phyloP scores from a whole-genome alignment of 2,888 invertebrate genomes.

The Drosophila histrio region DNA sequence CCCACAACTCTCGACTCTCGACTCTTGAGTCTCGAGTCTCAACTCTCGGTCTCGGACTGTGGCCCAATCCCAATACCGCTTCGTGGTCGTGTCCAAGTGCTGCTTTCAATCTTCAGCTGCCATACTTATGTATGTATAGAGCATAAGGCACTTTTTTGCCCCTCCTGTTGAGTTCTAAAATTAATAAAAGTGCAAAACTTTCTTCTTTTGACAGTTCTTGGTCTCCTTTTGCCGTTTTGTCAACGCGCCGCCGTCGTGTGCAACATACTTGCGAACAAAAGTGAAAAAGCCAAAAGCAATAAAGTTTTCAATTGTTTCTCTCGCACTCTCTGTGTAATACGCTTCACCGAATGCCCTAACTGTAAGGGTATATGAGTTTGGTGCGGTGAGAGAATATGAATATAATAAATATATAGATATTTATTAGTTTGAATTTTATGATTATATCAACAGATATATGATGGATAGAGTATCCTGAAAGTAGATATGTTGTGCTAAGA shows the following conservation, averaged over 20 bases:
- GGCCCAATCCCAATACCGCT: background rate
- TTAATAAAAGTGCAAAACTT: slow-evolving; percentile 75
- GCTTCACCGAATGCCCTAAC: slow-evolving; percentile 16
- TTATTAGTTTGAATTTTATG: too few species aligned
- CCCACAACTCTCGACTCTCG: background rate
- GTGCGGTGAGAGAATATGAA: too few species aligned
- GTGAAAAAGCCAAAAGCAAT: slow-evolving; percentile 79
- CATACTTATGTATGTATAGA: slow-evolving; percentile 38
- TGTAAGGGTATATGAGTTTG: background rate
- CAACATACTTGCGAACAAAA: slow-evolving; percentile 79
- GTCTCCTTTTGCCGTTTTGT: slow-evolving; percentile 60
- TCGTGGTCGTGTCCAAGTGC: slow-evolving; percentile 15
- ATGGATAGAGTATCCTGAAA: too few species aligned
- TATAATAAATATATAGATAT: too few species aligned
- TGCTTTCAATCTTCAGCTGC: slow-evolving; percentile 35
- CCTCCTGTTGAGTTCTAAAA: slow-evolving; percentile 61
- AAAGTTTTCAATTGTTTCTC: slow-evolving; percentile 76
- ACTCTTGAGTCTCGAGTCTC: background rate
- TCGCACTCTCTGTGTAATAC: slow-evolving; percentile 72
- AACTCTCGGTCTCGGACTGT: background rate
- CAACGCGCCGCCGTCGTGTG: slow-evolving; percentile 70
- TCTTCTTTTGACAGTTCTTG: slow-evolving; percentile 29
- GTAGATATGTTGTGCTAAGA: too few species aligned
- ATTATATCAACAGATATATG: too few species aligned
- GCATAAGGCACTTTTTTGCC: background rate